These are phyloP conservation scores for Octomys mimax DNA, from an alignment of 2,797 vertebrate species.

Conservation along the genomic window DNA sequence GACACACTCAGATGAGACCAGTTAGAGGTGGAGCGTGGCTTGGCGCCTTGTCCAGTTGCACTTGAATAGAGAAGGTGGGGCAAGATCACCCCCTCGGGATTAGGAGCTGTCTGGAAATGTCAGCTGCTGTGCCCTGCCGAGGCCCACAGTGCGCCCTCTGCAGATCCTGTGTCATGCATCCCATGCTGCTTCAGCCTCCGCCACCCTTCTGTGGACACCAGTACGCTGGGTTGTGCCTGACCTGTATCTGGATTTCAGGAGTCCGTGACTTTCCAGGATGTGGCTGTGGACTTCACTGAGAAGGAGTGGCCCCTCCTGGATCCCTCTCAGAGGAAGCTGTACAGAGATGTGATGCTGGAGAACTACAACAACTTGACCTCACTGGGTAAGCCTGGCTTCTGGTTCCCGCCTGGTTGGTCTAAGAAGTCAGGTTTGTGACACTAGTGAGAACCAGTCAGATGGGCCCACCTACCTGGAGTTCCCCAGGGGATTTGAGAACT, in stretches of 20 bases:
- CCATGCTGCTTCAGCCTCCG: background rate
- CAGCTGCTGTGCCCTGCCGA: background rate
- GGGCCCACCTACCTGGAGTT: fast-evolving
- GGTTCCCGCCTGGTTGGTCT: background rate
- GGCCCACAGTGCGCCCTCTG: background rate
- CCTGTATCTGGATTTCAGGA: slow-evolving; percentile 65
- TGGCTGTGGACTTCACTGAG: slow-evolving; percentile 83
- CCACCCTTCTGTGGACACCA: background rate
- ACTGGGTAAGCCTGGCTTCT: slow-evolving; percentile 64
- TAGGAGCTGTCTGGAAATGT: background rate
- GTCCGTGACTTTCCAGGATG: slow-evolving; percentile 80
- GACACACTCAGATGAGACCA: background rate
- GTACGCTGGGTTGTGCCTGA: background rate
- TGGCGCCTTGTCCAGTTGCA: background rate
- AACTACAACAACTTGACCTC: slow-evolving; percentile 82
- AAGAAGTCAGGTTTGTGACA: background rate
- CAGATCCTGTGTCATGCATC: background rate
- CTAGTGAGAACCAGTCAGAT: background rate
- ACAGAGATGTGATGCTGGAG: slow-evolving; percentile 84
- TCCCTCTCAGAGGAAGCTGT: slow-evolving; percentile 80
- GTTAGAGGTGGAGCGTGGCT: background rate
- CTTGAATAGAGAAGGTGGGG: background rate
- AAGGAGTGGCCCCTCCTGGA: slow-evolving; percentile 84
- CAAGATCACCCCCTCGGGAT: background rate
- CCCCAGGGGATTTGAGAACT: background rate